Conservation (phyloP, 2,113 vertebrate species). For the Hydropotes inermis region DNA sequence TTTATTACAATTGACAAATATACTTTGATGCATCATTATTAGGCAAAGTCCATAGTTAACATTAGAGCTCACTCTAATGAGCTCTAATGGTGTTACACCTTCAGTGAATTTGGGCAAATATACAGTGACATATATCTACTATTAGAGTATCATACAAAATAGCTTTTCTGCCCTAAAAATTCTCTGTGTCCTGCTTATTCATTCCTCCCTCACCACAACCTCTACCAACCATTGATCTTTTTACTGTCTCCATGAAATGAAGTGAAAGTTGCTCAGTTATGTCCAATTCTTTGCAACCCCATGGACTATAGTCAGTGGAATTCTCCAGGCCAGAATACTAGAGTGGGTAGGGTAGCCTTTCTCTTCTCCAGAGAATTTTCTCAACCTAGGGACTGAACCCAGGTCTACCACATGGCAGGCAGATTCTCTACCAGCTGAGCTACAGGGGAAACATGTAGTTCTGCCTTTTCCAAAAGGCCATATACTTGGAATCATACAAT, state of each 20-base stretch:
- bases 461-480: neutral
- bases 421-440: neutral
- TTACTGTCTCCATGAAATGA: neutral
- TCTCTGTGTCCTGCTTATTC: neutral
- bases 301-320: neutral
- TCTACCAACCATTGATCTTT: neutral
- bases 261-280: neutral
- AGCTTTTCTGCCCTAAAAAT: neutral
- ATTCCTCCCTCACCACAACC: neutral
- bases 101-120: neutral
- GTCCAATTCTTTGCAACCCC: neutral
- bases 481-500: neutral
- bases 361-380: neutral
- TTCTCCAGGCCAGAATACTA: neutral
- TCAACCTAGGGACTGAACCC: neutral
- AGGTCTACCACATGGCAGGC: neutral
- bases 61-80: neutral
- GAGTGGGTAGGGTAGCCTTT: neutral
- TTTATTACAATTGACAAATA: neutral
- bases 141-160: neutral
- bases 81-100: neutral
- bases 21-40: neutral
- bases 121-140: neutral
- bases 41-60: neutral
- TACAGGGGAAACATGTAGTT: neutral